Base-by-base conservation (phyloP, 2,113 vertebrate species). In the Platichthys stellatus region DNA sequence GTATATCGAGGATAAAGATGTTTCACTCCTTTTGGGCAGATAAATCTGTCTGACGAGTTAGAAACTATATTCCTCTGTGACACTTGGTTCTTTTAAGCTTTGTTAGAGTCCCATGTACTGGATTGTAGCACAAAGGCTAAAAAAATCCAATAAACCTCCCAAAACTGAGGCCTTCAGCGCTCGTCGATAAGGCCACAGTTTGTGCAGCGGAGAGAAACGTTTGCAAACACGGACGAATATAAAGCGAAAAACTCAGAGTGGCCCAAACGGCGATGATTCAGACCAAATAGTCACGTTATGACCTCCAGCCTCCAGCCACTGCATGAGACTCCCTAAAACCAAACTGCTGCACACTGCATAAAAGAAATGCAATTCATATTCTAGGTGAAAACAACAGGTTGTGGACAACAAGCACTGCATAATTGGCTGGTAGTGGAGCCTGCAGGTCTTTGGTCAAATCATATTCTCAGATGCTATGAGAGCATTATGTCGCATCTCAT, bases 141-240 rank as follows among this genome's bases (percentile, higher is more conserved):
- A 56, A 26, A 63, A 62, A 49, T 72, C 24, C 9, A 81, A 81
- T 85, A 80, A 69, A 49, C 58, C 74, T 60, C 51, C 31, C 15
- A 40, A 66, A 66, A 64, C 57, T 31, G 67, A 45, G 56, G 63
- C 72, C 74, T 58, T 45, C 17, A 28, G 71, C 23, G 5, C 45
- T 53, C 13, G 1, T 21, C 54, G 62, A 20, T 4, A 24, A 45
- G 66, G 28, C 20, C 35, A 51, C 58, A 15, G 31, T 53, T 26
- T 47, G 59, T 63, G 67, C 10, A 57, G 17, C 35, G 7, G 31
- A 57, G 7, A 57, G 26, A 61, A 57, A 45, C 9, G 12, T 17
- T 61, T 31, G 31, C 31, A 7, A 7, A 31, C 31, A 31, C 31
- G 6, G 38, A 76, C 24, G 40, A 70, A 57, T 38, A 51, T 3